Evolutionary conservation across 2,113 vertebrate genomes (phyloP).

Genomic region (Sporophila hypoxantha): DNA sequence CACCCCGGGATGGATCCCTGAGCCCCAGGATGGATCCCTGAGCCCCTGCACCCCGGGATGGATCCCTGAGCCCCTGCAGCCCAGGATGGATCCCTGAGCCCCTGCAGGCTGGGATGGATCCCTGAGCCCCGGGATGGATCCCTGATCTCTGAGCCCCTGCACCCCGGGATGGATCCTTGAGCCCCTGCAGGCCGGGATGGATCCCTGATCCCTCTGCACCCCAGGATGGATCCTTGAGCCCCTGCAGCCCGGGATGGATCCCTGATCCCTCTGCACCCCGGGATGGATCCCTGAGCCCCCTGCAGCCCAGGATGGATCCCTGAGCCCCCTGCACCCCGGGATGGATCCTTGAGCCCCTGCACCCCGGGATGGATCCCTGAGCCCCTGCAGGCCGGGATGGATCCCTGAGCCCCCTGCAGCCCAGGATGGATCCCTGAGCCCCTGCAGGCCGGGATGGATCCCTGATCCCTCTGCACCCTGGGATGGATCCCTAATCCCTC

Average conservation of each 20-base stretch:
- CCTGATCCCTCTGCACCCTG: not conserved
- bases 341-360: too few species aligned
- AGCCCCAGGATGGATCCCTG: not conserved
- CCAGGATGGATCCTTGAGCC: not conserved
- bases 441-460: not conserved
- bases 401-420: not conserved
- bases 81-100: not conserved
- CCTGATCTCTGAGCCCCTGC: not conserved
- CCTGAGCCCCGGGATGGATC: not conserved
- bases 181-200: not conserved
- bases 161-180: not conserved
- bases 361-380: too few species aligned
- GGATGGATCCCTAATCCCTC: too few species aligned
- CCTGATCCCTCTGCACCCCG: not conserved
- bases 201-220: not conserved
- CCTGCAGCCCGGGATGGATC: not conserved
- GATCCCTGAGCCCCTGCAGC: not conserved
- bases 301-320: not conserved
- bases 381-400: not conserved
- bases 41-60: not conserved
- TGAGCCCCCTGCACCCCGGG: not conserved
- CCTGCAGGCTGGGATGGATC: not conserved
- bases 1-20: not conserved
- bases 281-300: not conserved
- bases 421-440: not conserved